A percentile compares a stretch with the other conserved stretches of the same genome.
These are phyloP conservation scores for Brienomyrus longianalis DNA, from an alignment of 2,113 vertebrate species.

Conservation along the genomic window DNA sequence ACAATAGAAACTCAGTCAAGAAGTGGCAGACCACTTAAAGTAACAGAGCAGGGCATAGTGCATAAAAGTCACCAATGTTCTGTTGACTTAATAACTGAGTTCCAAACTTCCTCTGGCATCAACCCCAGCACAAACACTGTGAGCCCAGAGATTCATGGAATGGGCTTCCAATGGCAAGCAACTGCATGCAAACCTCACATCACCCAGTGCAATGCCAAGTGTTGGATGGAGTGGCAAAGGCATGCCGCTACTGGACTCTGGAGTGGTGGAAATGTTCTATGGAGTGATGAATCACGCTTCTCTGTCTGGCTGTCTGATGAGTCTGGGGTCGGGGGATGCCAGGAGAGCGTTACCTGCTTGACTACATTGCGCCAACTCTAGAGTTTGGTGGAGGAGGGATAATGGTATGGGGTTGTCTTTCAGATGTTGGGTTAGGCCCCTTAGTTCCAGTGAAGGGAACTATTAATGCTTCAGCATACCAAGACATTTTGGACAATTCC, in stretches of 20 bases:
- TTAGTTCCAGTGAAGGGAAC: not conserved
- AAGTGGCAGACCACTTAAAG: not conserved
- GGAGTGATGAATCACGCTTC: not conserved
- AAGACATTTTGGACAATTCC: not conserved
- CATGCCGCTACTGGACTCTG: not conserved
- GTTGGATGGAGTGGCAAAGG: not conserved
- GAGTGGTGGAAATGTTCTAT: not conserved
- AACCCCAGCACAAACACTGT: not conserved
- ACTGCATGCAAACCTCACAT: not conserved
- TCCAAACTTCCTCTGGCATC: not conserved
- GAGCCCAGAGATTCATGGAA: not conserved
- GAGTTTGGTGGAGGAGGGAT: not conserved
- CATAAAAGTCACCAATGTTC: too few species aligned
- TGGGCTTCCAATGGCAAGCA: not conserved
- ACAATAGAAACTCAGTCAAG: not conserved
- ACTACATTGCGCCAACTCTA: not conserved
- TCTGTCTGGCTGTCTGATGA: not conserved
- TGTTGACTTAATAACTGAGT: not conserved
- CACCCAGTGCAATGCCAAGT: not conserved
- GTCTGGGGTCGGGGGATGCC: too few species aligned
- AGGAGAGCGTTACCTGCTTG: not conserved
- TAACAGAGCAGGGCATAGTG: not conserved
- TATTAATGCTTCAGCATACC: not conserved
- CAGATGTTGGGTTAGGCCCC: not conserved
- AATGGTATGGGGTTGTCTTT: not conserved